Evolutionary conservation across 1,140 invertebrate species (phyloP).

Genomic region (Calliphora vicina): DNA sequence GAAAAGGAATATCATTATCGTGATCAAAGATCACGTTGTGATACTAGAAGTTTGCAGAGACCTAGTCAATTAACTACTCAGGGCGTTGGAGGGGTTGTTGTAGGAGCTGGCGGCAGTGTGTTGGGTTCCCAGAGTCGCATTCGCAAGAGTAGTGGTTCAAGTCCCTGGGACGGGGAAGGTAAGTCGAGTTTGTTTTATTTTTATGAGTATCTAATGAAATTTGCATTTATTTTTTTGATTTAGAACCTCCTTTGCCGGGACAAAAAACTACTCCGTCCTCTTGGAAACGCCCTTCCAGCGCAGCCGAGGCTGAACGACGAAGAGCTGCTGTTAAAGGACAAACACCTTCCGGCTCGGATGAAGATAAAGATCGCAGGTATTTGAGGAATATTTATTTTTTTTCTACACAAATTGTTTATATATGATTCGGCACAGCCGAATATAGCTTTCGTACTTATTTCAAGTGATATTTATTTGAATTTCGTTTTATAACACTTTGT

Average conservation of each 20-base stretch:
- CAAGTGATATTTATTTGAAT: background rate
- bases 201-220: background rate
- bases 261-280: constrained; percentile 59
- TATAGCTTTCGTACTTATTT: constrained; percentile 60
- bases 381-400: too few relatives aligned
- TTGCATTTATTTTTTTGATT: constrained; percentile 44
- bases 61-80: constrained; percentile 47
- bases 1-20: constrained; percentile 54
- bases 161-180: constrained; percentile 69
- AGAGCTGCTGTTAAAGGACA: constrained; percentile 50
- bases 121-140: constrained; percentile 47
- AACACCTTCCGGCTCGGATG: constrained; percentile 62
- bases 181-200: background rate
- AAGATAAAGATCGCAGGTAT: constrained; percentile 61
- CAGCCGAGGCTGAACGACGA: constrained; percentile 66
- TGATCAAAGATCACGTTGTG: constrained; percentile 40
- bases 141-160: constrained; percentile 64
- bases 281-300: constrained; percentile 72
- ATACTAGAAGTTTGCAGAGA: constrained; percentile 54
- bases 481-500: background rate
- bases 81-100: background rate
- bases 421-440: constrained; percentile 57
- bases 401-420: too few relatives aligned
- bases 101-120: constrained; percentile 41
- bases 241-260: constrained; percentile 64